Base-by-base conservation (phyloP, 2,113 vertebrate genomes). In the Meleagris gallopavo region DNA sequence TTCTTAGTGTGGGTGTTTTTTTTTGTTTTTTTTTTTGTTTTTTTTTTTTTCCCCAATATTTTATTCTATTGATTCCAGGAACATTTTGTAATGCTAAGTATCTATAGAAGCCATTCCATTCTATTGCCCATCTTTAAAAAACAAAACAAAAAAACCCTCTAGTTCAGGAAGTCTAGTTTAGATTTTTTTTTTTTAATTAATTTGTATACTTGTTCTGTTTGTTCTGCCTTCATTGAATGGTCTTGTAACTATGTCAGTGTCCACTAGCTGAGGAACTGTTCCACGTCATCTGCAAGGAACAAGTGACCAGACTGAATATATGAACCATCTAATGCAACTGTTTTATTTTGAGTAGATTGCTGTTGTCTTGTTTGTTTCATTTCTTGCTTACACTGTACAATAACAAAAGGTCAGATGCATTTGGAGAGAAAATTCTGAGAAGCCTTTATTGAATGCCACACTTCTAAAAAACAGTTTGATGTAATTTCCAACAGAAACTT, bases 41-140 rank as follows among this genome's bases (percentile, higher is more conserved):
- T 43, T 45, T 3, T 4, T 52, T 25, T 70, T 8, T 45, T 7
- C 15, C 17, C 8, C 21, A 29, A 14, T 0, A 0, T 38, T 78
- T 78, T 4, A 32, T 52, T 81, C 18, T 70, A 1, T 45, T 45
- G 10, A 5, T 38, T 76, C 11, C 30, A 66, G 8, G 54, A 12
- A 65, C n/a, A 50, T 13, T 69, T 73, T 82, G n/a, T 25, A 15
- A 24, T 83, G 5, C n/a, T 83, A 77, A 64, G 60, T 25, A 77
- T 18, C 17, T 60, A 3, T 74, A 46, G 27, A 64, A 92, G 38
- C 91, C 12, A 61, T 77, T 78, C 29, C 29, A 3, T 55, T 10
- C 3, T 50, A 3, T 67, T 48, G 20, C 5, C 3, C 21, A 12
- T 46, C 43, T 90, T 86, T 13, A 13, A 64, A 29, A 89, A 85